A percentile compares a stretch with the other conserved stretches of the same genome.
Conservation (phyloP, 35 echinoderm and acorn worm species). For the Heliocidaris tuberculata region DNA sequence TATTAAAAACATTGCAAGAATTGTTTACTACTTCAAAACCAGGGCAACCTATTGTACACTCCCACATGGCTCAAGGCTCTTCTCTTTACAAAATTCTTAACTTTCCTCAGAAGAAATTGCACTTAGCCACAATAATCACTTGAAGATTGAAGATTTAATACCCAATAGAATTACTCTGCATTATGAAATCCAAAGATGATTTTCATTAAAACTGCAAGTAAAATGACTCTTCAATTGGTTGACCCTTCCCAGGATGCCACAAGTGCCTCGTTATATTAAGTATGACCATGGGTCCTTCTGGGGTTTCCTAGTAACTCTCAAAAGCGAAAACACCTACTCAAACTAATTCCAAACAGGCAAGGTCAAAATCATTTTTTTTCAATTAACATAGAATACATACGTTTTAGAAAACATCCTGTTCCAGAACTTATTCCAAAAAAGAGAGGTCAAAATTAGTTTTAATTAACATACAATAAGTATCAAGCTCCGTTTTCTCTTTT, state of each 20-base stretch:
- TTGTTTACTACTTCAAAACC: neutral
- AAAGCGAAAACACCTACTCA: too few relatives aligned
- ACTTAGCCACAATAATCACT: neutral
- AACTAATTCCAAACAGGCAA: too few relatives aligned
- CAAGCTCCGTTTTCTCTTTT: too few relatives aligned
- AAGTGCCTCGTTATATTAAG: neutral
- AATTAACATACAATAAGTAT: too few relatives aligned
- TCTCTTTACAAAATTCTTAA: neutral
- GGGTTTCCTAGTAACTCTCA: too few relatives aligned
- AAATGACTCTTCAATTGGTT: neutral
- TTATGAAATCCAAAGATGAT: neutral
- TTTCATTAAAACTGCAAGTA: neutral
- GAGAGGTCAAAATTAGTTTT: too few relatives aligned
- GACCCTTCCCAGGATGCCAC: neutral
- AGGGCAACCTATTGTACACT: neutral
- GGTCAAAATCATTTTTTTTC: too few relatives aligned
- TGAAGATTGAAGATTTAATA: neutral
- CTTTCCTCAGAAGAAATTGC: neutral
- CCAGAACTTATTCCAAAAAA: too few relatives aligned
- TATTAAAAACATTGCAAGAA: neutral
- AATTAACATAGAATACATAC: too few relatives aligned
- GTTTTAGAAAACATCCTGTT: too few relatives aligned
- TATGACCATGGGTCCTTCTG: too few relatives aligned
- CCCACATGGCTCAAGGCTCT: neutral
- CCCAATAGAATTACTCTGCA: neutral